These are phyloP conservation scores for Pandemis corylana DNA, from an alignment of 2,888 invertebrate genomes.

Conservation along the genomic window DNA sequence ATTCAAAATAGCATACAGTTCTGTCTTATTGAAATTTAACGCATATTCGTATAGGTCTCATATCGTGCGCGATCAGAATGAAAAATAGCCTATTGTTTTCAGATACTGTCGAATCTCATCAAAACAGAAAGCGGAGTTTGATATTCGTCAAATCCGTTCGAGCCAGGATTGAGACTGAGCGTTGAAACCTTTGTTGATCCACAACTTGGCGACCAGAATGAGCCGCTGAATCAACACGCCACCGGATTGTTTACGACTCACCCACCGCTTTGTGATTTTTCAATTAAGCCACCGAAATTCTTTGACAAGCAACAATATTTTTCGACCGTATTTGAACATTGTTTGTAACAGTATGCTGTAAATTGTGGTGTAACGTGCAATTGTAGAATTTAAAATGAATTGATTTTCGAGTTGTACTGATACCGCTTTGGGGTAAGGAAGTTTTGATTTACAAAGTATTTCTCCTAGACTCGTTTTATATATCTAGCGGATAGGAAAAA, in stretches of 20 bases:
- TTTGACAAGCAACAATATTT: background rate
- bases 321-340: background rate
- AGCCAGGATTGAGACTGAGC: background rate
- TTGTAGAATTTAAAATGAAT: background rate
- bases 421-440: too few species aligned
- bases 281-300: conserved; percentile 6
- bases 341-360: background rate
- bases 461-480: too few species aligned
- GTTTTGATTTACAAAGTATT: too few species aligned
- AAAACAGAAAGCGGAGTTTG: background rate
- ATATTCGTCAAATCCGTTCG: conserved; percentile 9
- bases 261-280: conserved; percentile 17
- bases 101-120: background rate
- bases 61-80: background rate
- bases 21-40: background rate
- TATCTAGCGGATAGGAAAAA: too few species aligned
- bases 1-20: too few species aligned
- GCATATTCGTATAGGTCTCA: background rate
- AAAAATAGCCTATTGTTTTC: background rate
- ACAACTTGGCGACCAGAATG: conserved; percentile 3
- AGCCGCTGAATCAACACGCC: conserved; percentile 15
- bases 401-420: background rate
- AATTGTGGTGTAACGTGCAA: background rate
- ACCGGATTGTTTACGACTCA: conserved; percentile 13
- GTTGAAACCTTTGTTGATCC: conserved; percentile 9